These are phyloP conservation scores for Erebia ligea DNA, from an alignment of 2,888 invertebrate species.

Conservation along the genomic window DNA sequence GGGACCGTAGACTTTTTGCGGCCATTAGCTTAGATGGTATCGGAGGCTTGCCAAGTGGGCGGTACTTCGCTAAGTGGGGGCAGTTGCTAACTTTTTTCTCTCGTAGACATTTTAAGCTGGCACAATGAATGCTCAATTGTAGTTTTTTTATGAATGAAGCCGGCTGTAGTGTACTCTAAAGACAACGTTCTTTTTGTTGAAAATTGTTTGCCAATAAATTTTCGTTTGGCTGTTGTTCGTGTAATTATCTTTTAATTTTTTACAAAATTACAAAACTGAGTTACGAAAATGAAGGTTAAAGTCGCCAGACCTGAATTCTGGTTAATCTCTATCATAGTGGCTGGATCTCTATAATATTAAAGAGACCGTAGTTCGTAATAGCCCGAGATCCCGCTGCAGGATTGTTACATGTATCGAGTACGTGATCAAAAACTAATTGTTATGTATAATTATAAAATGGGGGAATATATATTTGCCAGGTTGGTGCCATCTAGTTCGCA, in stretches of 20 bases:
- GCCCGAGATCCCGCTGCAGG: too few relatives aligned
- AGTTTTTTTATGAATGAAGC: constrained; percentile 37
- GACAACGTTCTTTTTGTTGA: constrained; percentile 2
- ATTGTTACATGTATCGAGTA: too few relatives aligned
- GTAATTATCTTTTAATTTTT: neutral
- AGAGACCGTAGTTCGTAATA: too few relatives aligned
- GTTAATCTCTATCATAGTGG: too few relatives aligned
- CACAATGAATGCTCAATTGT: constrained; percentile 40
- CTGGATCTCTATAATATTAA: too few relatives aligned
- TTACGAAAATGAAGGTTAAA: too few relatives aligned
- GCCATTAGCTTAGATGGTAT: constrained; percentile 52
- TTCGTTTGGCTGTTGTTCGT: neutral
- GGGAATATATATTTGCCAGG: too few relatives aligned
- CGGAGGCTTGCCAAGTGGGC: constrained; percentile 55
- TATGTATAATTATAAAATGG: too few relatives aligned
- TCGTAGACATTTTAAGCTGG: constrained; percentile 38
- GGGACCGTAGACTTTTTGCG: constrained; percentile 44
- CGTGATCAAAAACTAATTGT: too few relatives aligned
- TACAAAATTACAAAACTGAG: neutral
- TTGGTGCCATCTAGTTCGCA: too few relatives aligned
- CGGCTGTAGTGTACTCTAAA: constrained; percentile 25
- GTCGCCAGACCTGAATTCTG: too few relatives aligned
- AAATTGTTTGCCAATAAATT: neutral
- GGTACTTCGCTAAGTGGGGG: constrained; percentile 54
- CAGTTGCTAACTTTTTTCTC: constrained; percentile 41